These are phyloP conservation scores for Acronicta psi DNA, from an alignment of 2,888 invertebrate species.

Conservation along the genomic window DNA sequence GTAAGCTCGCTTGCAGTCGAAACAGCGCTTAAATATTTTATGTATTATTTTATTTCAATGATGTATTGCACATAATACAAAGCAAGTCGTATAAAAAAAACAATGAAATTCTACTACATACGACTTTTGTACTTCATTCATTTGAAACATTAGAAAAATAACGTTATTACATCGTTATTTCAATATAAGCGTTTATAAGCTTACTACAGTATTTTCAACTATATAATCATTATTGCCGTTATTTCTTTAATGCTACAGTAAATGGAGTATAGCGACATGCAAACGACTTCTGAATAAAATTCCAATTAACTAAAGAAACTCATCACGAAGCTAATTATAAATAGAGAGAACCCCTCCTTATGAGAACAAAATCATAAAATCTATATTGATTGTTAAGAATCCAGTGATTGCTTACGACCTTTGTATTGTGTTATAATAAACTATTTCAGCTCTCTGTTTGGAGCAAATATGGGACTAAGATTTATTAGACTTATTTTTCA, in stretches of 20 bases:
- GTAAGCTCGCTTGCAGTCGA: constrained; percentile 27
- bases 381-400: background rate
- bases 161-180: too few species aligned
- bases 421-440: constrained; percentile 43
- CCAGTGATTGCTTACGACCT: constrained; percentile 21
- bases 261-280: background rate
- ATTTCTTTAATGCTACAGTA: background rate
- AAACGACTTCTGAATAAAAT: constrained; percentile 6
- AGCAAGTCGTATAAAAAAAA: constrained; percentile 7
- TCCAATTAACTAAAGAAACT: background rate
- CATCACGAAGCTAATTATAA: background rate
- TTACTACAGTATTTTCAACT: too few species aligned
- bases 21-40: constrained; percentile 38
- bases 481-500: constrained; percentile 19
- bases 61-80: constrained; percentile 32
- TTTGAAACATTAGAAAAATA: too few species aligned
- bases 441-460: constrained; percentile 37
- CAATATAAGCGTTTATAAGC: too few species aligned
- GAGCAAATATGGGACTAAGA: constrained; percentile 28
- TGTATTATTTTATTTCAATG: constrained; percentile 30
- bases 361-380: background rate
- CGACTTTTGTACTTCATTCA: too few species aligned
- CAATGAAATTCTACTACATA: too few species aligned
- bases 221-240: too few species aligned
- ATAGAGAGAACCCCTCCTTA: background rate